Conservation (phyloP, 2,888 invertebrate genomes). For the Halictus ligatus region DNA sequence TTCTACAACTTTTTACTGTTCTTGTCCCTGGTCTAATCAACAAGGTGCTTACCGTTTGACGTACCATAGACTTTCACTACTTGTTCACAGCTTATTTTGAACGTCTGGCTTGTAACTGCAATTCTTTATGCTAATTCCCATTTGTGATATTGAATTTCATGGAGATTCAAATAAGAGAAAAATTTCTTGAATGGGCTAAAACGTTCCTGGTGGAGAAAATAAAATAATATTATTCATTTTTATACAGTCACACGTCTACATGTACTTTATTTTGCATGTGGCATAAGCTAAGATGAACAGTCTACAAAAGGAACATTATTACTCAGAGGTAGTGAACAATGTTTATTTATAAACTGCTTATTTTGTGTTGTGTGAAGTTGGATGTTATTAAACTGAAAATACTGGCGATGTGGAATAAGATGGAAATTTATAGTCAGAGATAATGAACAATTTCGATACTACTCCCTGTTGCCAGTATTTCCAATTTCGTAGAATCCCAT, state of each 20-base stretch:
- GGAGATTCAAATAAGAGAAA: background rate
- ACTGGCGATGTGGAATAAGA: too few species aligned
- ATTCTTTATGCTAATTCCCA: background rate
- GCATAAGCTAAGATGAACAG: too few species aligned
- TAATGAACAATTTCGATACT: too few species aligned
- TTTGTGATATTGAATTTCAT: background rate
- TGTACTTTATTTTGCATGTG: background rate
- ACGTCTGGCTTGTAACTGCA: background rate
- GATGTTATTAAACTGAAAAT: too few species aligned
- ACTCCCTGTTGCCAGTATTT: too few species aligned
- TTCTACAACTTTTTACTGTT: background rate
- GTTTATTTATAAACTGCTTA: too few species aligned
- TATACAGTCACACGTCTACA: background rate
- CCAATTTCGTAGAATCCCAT: background rate
- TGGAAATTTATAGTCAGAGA: too few species aligned
- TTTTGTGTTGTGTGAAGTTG: too few species aligned
- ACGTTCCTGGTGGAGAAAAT: background rate
- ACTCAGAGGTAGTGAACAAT: too few species aligned
- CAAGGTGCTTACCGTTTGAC: background rate
- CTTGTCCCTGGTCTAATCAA: background rate
- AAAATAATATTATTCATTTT: background rate
- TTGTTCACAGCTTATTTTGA: background rate
- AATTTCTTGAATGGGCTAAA: background rate
- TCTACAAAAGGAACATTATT: too few species aligned
- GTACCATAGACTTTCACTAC: background rate